Evolutionary conservation across 2,888 invertebrate genomes (phyloP), one percentile per base, ranked within the genome.

Genomic region (Agrilus mali): DNA sequence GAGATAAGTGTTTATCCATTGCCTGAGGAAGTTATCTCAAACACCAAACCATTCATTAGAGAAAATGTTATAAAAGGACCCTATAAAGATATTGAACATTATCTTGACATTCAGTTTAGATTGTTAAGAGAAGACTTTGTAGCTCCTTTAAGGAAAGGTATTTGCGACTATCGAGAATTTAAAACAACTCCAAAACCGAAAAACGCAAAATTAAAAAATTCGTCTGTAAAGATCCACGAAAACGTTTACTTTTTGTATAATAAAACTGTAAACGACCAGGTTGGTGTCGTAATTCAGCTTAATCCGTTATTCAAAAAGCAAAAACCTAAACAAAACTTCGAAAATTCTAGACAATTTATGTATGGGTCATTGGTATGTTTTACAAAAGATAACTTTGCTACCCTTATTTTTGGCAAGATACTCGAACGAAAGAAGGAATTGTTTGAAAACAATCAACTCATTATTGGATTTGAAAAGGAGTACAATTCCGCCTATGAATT

Each of bases 51-150:
- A 0, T 76, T 72, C 56, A 53, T 78, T 15, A 64, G 74, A 13
- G 71, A 74, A 1, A 81, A 80, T 56, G 73, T 78, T 42, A 61
- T 74, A 1, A 62, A 73, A 36, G 84, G 82, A 13, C 67, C 71
- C 0, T 88, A 83, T 59, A 57, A 67, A 1, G 70, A 70, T 55
- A 69, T 80, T 1, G 72, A 80, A 37, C 78, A 86, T 55, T 92
- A 92, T 59, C 66, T 92, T 17, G 82, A 85, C 53, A 68, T 80
- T n/a, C 88, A 88, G 52, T 86, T 86, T 57, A 73, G 82, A 33
- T 67, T 89, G 32, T 59, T 90, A 39, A 67, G 86, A 31, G 87
- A 90, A 67, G 90, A 92, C 63, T 87, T 84, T 57, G 72, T 86
- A 31, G 70, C 73, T 14, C 85, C 89, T 1, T 60, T 92, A 17